These are phyloP conservation scores for Illadopsis cleaveri DNA, from an alignment of 2,113 vertebrate genomes.

Conservation along the genomic window DNA sequence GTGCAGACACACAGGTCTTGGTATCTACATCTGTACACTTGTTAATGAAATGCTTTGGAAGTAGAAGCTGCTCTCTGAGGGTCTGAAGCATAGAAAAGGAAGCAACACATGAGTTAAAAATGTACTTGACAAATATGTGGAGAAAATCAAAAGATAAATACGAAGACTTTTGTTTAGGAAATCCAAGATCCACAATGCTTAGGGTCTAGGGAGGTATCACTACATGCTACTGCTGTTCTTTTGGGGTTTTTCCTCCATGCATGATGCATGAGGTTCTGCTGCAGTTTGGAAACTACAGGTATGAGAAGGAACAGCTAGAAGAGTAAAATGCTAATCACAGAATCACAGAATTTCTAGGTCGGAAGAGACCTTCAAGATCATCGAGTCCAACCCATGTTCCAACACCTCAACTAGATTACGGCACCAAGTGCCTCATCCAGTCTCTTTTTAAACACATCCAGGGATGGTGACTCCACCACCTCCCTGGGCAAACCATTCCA, in stretches of 20 bases:
- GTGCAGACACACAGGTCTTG: background rate
- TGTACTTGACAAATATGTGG: background rate
- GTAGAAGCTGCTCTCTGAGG: background rate
- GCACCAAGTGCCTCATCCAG: no score
- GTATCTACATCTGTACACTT: background rate
- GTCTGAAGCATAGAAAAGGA: background rate
- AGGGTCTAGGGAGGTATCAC: background rate
- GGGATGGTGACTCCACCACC: no score
- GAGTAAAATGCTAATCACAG: background rate
- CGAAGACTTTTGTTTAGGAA: background rate
- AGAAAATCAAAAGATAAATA: background rate
- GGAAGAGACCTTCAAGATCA: no score
- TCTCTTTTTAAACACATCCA: no score
- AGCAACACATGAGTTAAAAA: background rate
- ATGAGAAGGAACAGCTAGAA: background rate
- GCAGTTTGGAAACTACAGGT: background rate
- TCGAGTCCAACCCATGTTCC: no score
- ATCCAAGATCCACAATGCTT: background rate
- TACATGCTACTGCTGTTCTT: background rate
- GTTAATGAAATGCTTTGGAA: background rate
- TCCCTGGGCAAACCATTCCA: no score
- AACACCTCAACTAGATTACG: no score
- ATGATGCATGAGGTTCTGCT: rapidly evolving
- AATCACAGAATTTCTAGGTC: no score
- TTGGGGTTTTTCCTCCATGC: background rate